These are phyloP conservation scores for Ascidia mentula DNA, from an alignment of 23 tunicate genomes.

Conservation along the genomic window DNA sequence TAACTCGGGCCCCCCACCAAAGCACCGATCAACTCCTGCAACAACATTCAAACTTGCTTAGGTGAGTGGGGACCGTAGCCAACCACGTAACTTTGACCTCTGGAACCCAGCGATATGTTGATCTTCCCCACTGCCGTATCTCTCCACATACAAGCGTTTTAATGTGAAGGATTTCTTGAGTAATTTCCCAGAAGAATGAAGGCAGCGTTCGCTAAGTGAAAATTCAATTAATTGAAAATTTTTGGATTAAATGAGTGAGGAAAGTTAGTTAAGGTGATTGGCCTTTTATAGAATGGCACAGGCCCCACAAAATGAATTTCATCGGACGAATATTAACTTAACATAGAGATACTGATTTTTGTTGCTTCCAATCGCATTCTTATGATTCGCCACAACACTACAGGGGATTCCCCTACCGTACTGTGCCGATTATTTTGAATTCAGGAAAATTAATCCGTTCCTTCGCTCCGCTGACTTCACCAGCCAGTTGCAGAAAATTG, in stretches of 20 bases:
- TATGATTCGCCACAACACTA: too few relatives aligned
- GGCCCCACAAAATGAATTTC: too few relatives aligned
- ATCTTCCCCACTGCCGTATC: constrained; percentile 58
- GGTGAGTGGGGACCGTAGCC: constrained; percentile 75
- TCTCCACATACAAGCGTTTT: constrained; percentile 38
- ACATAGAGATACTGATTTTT: too few relatives aligned
- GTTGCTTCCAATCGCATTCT: too few relatives aligned
- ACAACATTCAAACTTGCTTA: too few relatives aligned
- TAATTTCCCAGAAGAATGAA: constrained; percentile 56
- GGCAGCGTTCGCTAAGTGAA: constrained; percentile 85
- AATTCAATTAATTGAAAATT: too few relatives aligned
- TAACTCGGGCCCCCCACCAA: constrained; percentile 77
- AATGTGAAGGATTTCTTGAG: constrained; percentile 47
- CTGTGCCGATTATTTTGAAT: constrained; percentile 59
- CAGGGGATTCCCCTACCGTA: too few relatives aligned
- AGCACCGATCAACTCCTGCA: constrained; percentile 74
- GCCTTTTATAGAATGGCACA: too few relatives aligned
- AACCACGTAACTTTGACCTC: constrained; percentile 67
- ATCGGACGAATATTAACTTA: too few relatives aligned
- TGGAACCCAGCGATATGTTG: constrained; percentile 56
- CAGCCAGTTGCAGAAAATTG: constrained; percentile 62
- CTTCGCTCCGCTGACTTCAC: constrained; percentile 22
- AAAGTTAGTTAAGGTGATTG: too few relatives aligned
- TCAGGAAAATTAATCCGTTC: constrained; percentile 50
- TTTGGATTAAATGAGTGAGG: too few relatives aligned